Evolutionary conservation across 2,113 vertebrate species (phyloP), one percentile per base, ranked within the genome.

Genomic region (Phaethornis superciliosus): DNA sequence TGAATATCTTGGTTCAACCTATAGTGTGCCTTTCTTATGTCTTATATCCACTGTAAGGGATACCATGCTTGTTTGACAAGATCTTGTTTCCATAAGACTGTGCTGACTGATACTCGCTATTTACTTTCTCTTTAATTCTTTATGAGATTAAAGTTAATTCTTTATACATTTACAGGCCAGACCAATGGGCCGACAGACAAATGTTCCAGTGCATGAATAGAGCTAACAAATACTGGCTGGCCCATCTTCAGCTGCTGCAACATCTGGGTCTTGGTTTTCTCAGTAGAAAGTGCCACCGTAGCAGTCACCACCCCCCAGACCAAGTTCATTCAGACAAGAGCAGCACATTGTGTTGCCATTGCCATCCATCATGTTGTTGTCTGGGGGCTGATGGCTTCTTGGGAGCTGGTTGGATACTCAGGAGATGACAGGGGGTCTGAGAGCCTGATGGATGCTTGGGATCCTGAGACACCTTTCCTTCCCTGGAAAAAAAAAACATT

Each of bases 261-360:
- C 59, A 56, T 22, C 30, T 74, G 23, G 8, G 44, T 78, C 40
- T 27, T 65, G 10, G 9, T 46, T 81, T 94, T 74, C 30, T 70
- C n/a, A 15, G 30, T 23, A 62, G 24, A 46, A 3, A 24, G 6
- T 27, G 8, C 16, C 14, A 16, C 1, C 58, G 49, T 4, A 84
- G 60, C 15, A 27, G 19, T 7, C 1, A 2, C 33, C 16, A 32
- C 2, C 2, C 2, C 9, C 5, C 7, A 49, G 27, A 54, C 1
- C 10, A 35, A 72, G 12, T 3, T 5, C 19, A 9, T 71, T 49
- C 4, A 3, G 62, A 27, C 2, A 7, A 16, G 19, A 35, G 21
- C 28, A 83, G 27, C n/a, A 52, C 18, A 24, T 32, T 0, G 1
- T 19, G 20, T 17, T 3, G 0, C 33, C 60, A 22, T n/a, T 0